Evolutionary conservation across 2,888 invertebrate genomes (phyloP), one percentile per base, ranked within the genome.

Genomic region (Monoplex corrugatus): DNA sequence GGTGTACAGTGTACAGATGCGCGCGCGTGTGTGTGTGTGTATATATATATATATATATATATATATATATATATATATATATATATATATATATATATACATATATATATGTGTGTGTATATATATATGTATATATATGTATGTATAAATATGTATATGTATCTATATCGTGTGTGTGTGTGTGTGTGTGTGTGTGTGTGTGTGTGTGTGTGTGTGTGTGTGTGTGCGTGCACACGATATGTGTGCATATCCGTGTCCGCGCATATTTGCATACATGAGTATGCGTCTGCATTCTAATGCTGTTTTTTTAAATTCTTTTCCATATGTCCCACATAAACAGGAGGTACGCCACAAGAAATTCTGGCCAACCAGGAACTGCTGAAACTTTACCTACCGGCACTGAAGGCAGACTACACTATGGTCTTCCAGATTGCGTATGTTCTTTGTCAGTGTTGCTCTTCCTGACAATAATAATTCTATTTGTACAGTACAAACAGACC

Each of bases 281-380:
- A 50, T 50, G 50, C 16, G 10, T 50, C 8, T 50, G 19, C 16
- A 50, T 50, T 16, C 16, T 13, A 13, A 50, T 50, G 50, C 50
- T 50, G 19, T 50, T 16, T 50, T 13, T 50, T 16, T 50, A 50
- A 13, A 8, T 50, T 13, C 16, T 16, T 50, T 13, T 50, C 50
- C 16, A 50, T 50, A 8, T 50, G 19, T 50, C 50, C 16, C 8
- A 13, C 50, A 68, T n/a, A 68, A 10, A 23, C 86, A 94, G 95
- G 94, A 82, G 95, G 95, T n/a, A 95, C 94, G 5, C 95, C 94
- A 23, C 75, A 89, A 43, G 94, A 94, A 78, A 87, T 95, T 28
- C 86, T 94, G 44, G 92, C 93, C 13, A 93, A 94, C 83, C 90
- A 88, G 38, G 94, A 94, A 40, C 85, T 93, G 32, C 92, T 94